Evolutionary conservation across 2,113 vertebrate genomes (phyloP).

Genomic region (Sinocyclocheilus anshuiensis): DNA sequence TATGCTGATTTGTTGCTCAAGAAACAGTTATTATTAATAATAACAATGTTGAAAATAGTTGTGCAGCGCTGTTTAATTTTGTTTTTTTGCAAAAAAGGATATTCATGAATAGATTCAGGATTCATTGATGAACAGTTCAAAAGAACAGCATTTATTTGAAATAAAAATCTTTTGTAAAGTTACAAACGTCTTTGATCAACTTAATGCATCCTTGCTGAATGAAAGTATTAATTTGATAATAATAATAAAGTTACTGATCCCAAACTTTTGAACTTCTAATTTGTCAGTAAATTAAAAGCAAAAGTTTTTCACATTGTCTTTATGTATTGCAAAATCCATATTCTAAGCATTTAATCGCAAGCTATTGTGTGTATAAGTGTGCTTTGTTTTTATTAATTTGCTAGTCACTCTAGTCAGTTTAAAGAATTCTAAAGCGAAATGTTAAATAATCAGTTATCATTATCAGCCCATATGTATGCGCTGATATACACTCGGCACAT

Average conservation of each 20-base stretch:
- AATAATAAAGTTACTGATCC: not conserved
- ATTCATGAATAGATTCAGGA: not conserved
- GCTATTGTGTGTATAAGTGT: not conserved
- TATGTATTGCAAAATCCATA: not conserved
- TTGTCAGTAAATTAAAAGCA: not conserved
- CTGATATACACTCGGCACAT: not conserved
- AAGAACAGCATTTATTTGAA: not conserved
- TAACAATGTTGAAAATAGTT: not conserved
- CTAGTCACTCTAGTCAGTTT: not conserved
- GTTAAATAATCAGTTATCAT: not conserved
- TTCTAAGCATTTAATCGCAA: not conserved
- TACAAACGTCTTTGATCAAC: not conserved
- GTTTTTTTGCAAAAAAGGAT: not conserved
- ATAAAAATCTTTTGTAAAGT: not conserved
- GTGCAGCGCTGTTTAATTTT: not conserved
- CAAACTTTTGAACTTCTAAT: not conserved
- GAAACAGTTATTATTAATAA: not conserved
- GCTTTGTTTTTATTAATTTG: not conserved
- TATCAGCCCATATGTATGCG: not conserved
- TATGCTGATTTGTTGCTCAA: not conserved
- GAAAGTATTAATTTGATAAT: not conserved
- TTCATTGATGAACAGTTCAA: not conserved
- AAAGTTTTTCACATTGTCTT: not conserved
- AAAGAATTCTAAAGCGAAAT: not conserved
- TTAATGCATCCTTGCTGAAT: not conserved